Percentiles rank a stretch among this genome's conserved stretches.
phyloP scores from a whole-genome alignment of 2,797 vertebrate species.

The Oreochromis grahami region DNA sequence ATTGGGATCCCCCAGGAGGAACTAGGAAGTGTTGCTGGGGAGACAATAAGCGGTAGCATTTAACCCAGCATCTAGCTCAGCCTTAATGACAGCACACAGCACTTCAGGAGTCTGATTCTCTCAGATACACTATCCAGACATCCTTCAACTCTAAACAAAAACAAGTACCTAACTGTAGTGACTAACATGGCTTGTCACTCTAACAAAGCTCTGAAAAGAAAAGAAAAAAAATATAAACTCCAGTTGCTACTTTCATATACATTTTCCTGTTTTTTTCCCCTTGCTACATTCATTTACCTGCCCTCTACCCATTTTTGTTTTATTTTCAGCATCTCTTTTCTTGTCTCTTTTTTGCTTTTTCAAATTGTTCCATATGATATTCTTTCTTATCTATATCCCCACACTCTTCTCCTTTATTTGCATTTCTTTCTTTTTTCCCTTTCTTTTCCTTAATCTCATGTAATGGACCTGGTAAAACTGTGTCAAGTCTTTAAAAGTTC shows the following conservation, averaged over 20 bases:
- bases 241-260: background rate
- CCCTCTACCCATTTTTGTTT: background rate
- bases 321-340: background rate
- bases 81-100: background rate
- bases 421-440: background rate
- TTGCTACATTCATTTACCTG: background rate
- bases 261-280: background rate
- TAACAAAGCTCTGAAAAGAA: accelerated
- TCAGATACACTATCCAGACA: background rate
- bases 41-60: background rate
- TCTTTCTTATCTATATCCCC: background rate
- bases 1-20: background rate
- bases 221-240: background rate
- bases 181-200: background rate
- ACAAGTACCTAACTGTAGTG: background rate
- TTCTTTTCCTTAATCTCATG: background rate
- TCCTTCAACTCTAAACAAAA: background rate
- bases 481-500: background rate
- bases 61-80: background rate
- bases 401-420: background rate
- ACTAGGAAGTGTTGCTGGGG: background rate
- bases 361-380: background rate
- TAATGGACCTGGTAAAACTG: background rate
- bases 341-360: background rate
- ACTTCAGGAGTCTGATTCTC: background rate